Base-by-base conservation (phyloP, 2,113 vertebrate genomes). In the Pollimyrus isidori region DNA sequence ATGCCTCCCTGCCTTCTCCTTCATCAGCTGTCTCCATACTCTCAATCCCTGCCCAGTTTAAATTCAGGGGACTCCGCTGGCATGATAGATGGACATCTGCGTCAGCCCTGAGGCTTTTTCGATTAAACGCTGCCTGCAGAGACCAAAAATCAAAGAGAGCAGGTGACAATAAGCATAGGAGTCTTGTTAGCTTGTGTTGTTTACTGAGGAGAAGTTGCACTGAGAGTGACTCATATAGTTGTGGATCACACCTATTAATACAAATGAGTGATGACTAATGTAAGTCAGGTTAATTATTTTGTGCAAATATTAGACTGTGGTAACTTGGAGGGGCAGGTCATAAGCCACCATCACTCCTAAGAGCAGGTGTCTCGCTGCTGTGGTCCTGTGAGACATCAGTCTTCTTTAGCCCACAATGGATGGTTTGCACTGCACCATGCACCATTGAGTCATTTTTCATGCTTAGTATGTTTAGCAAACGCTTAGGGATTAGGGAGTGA, bases 1-100 rank as follows among this genome's bases (percentile, higher is more conserved):
- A 45, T 83, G 56, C 21, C 90, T 91, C 91, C 53, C 1, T 62
- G 90, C 88, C 90, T 90, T 88, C 91, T 87, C 89, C 92, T 90
- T 89, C 84, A 91, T 92, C 92, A 91, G 91, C 21, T 23, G 26
- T 58, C 30, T 53, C 48, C 89, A 52, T 62, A 90, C 30, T 86
- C 89, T 91, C 19, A 7, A 7, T 42, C 65, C 88, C 90, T 56
- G 39, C 7, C 89, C 91, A 46, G 23, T 87, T 58, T 45, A 10
- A n/a, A 45, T 45, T 42, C 87, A 62, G 56, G 35, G 35, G 19
- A 39, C 87, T 45, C 6, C 35, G 46, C 0, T 87, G 56, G 56
- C 23, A 30, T 87, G 56, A 45, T 45, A 46, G 52, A 62, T 62
- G 42, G 7, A 62, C 11, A 10, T 62, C 52, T 13, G 15, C 86